phyloP scores from a whole-genome alignment of 2,113 vertebrate genomes.

The Lycocorax pyrrhopterus region DNA sequence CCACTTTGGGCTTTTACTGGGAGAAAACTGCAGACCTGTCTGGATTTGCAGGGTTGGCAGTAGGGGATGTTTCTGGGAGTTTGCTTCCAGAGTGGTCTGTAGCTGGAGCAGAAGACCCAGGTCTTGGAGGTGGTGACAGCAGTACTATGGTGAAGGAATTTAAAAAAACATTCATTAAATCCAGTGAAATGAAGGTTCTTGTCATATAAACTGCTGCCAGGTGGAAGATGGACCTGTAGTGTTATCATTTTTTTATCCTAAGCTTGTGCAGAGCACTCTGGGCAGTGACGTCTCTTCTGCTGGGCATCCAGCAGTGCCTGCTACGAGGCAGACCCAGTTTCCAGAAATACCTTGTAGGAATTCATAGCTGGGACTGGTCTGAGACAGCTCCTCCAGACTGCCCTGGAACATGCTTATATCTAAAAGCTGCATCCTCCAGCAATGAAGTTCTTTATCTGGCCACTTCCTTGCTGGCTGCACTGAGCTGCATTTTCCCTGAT shows the following conservation, averaged over 20 bases:
- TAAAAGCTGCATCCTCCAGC: background rate
- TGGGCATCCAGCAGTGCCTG: background rate
- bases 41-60: background rate
- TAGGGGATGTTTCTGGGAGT: background rate
- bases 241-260: background rate
- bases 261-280: background rate
- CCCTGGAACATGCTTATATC: background rate
- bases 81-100: fast-evolving
- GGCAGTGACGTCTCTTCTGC: background rate
- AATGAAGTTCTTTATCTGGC: background rate
- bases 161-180: background rate
- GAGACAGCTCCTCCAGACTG: background rate
- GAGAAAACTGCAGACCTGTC: background rate
- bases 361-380: background rate
- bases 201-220: background rate
- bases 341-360: background rate
- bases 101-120: background rate
- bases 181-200: background rate
- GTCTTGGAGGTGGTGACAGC: background rate
- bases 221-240: background rate
- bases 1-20: background rate
- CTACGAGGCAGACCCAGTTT: background rate
- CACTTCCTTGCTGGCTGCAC: background rate
- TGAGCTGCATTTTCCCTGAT: slow-evolving; percentile 1
- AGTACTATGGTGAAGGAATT: background rate